Conservation (phyloP, 1,140 invertebrate species). For the Macrobrachium nipponense region DNA sequence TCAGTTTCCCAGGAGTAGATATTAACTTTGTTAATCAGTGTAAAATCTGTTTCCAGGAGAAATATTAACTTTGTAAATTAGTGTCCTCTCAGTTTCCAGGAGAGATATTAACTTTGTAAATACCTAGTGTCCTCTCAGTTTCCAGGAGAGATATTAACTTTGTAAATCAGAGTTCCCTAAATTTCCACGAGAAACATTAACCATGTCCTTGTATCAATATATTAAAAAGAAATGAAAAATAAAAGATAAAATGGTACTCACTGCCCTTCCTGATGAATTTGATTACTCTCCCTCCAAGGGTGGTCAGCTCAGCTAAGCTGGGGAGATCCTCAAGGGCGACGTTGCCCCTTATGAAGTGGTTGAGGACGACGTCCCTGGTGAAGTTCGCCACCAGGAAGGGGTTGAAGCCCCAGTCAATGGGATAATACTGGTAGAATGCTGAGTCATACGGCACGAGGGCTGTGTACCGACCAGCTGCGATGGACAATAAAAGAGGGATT, state of each 20-base stretch:
- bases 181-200: too few species aligned
- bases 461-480: conserved; percentile 73
- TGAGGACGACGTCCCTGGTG: conserved; percentile 74
- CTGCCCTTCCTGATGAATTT: conserved; percentile 51
- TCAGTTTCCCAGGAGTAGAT: too few species aligned
- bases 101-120: too few species aligned
- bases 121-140: too few species aligned
- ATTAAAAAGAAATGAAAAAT: not conserved
- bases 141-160: too few species aligned
- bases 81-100: too few species aligned
- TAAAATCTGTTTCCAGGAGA: too few species aligned
- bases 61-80: too few species aligned
- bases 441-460: conserved; percentile 76
- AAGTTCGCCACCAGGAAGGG: conserved; percentile 77
- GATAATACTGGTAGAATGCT: conserved; percentile 77
- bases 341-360: conserved; percentile 75
- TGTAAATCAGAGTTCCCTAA: too few species aligned
- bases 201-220: too few species aligned
- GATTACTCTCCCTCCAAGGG: conserved; percentile 52
- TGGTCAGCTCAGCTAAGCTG: conserved; percentile 70
- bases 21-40: too few species aligned
- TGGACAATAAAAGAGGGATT: not conserved
- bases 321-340: conserved; percentile 73
- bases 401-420: conserved; percentile 79
- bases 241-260: conserved; percentile 13